Evolutionary conservation across 2,888 invertebrate genomes (phyloP).

Genomic region (Drosophila nr. perissopoda): DNA sequence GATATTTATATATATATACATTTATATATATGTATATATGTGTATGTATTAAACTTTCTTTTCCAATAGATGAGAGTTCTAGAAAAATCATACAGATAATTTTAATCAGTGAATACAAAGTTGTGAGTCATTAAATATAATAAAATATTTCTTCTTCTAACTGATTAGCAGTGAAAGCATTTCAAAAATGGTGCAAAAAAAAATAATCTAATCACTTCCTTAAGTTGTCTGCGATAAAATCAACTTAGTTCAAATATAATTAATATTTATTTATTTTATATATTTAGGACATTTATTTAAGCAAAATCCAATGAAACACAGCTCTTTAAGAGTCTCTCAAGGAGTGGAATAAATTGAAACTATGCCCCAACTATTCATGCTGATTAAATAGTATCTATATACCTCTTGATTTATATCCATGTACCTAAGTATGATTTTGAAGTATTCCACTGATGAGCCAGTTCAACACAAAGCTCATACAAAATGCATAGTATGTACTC

Average conservation of each 20-base stretch:
- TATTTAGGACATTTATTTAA: not conserved
- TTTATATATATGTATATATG: not conserved
- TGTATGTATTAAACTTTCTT: not conserved
- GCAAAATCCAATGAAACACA: not conserved
- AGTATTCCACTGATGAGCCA: conserved; percentile 1
- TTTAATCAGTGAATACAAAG: not conserved
- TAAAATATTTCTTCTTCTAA: not conserved
- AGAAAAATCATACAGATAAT: not conserved
- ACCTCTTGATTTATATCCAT: not conserved
- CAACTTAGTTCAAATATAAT: not conserved
- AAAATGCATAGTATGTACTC: conserved; percentile 27
- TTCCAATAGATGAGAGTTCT: not conserved
- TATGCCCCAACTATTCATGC: not conserved
- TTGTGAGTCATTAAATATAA: conserved; percentile 6
- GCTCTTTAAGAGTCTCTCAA: not conserved
- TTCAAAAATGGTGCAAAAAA: not conserved
- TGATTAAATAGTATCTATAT: not conserved
- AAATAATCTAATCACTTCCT: conserved; percentile 16
- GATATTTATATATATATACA: not conserved
- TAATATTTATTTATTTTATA: not conserved
- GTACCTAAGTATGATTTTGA: not conserved
- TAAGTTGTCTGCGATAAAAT: not conserved
- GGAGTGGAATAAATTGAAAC: not conserved
- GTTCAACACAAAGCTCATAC: conserved; percentile 15
- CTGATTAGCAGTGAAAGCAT: not conserved